Evolutionary conservation across 2,797 vertebrate genomes (phyloP), one percentile per base, ranked within the genome.

Genomic region (Trachurus trachurus): DNA sequence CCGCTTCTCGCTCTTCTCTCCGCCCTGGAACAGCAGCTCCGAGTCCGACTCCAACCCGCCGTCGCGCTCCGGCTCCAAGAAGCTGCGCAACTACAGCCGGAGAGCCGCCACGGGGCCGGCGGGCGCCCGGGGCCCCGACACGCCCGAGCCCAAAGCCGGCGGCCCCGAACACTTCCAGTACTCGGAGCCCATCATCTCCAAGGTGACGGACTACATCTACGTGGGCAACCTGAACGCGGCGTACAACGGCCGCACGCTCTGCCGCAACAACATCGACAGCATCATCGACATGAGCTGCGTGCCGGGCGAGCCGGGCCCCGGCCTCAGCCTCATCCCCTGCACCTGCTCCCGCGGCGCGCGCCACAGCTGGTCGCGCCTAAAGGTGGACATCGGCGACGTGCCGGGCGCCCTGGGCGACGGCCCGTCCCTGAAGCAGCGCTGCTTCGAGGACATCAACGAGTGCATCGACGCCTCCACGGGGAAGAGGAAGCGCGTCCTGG

Each of bases 361-460:
- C 50, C 96, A 96, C 91, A 96, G 94, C 89, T 96, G 96, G 95
- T 96, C 96, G 42, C 91, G 95, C 11, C 95, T 97, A 53, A 96
- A 93, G 80, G 95, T 96, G 39, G 94, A 96, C 81, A 94, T 96
- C 4, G 90, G 90, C 3, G 93, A 93, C 2, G 85, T 80, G 5
- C 90, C 93, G 0, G 89, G 93, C 2, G 81, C 86, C 0, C 72
- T 87, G 5, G 88, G 85, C 0, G 86, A 92, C 1, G 88, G 87
- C 62, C 66, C 87, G 1, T 65, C 91, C 17, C 86, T 95, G 29
- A 93, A 93, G 70, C 93, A 94, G 21, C 92, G 91, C 39, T 95
- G 93, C 90, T 97, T 97, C 16, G 88, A 93, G 82, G 95, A 96
- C 90, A 96, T 96, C 80, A 96, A 96, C 2, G 93, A 94, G 70